These are phyloP conservation scores for Oscheius sp. DNA, from an alignment of 2,888 invertebrate species.

Conservation along the genomic window DNA sequence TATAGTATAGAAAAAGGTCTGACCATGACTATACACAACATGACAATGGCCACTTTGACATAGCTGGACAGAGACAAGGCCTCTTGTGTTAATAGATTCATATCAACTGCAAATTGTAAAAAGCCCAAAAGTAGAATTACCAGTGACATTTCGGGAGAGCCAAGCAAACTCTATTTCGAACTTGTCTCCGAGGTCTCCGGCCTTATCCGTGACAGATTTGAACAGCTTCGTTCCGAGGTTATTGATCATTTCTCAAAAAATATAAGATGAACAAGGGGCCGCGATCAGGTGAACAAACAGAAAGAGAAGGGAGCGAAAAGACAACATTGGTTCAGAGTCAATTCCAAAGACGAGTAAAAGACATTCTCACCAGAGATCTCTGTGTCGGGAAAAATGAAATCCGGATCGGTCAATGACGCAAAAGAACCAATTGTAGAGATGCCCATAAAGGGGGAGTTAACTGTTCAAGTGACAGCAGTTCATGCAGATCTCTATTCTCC, in stretches of 20 bases:
- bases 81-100: constrained; percentile 55
- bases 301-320: not conserved
- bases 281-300: constrained; percentile 25
- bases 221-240: constrained; percentile 86
- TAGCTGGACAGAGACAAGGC: constrained; percentile 55
- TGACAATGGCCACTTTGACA: constrained; percentile 57
- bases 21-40: constrained; percentile 50
- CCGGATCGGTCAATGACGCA: too few relatives aligned
- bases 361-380: too few relatives aligned
- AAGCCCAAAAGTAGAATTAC: constrained; percentile 38
- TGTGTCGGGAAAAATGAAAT: too few relatives aligned
- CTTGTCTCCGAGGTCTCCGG: constrained; percentile 60
- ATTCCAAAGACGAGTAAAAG: too few relatives aligned
- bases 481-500: too few relatives aligned
- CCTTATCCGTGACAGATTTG: constrained; percentile 74
- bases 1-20: not conserved
- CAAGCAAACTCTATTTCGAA: constrained; percentile 60
- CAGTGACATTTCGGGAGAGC: constrained; percentile 57
- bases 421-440: too few relatives aligned
- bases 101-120: constrained; percentile 52
- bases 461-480: too few relatives aligned
- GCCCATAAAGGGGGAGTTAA: too few relatives aligned
- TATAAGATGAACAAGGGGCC: constrained; percentile 17
- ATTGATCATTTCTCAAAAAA: constrained; percentile 48
- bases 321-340: too few relatives aligned